Base-by-base conservation (phyloP, 2,797 vertebrate genomes). In the Rhabdomys pumilio region DNA sequence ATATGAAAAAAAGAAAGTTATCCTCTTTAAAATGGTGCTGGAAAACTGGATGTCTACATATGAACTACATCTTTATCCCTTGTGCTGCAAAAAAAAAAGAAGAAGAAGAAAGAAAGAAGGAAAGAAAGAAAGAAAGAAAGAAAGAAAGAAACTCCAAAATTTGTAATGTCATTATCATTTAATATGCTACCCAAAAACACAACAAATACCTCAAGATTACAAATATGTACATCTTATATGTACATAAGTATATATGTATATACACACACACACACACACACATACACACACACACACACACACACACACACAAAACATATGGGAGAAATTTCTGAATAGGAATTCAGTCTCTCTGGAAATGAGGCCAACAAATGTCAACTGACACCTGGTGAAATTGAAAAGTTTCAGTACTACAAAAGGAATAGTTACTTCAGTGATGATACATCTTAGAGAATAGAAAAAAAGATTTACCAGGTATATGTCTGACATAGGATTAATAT, bases 291-390 rank as follows among this genome's bases (percentile, higher is more conserved):
- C 55, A 57, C 15, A 57, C 55, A 57, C 55, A 57, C 44, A 44
- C 44, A n/a, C n/a, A n/a, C n/a, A n/a, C n/a, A n/a, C n/a, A 5
- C 3, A 5, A 44, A 5, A 44, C 3, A 44, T 3, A 57, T 2
- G 14, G 55, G 55, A 57, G 55, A 57, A n/a, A 19, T 81, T 57
- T 24, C 31, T 57, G 8, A n/a, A 57, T n/a, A 55, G 31, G 10
- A 4, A 31, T 57, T 2, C 10, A 59, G 20, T 81, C 5, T n/a
- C 34, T 57, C 17, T 19, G 6, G 31, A 55, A 57, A 22, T n/a
- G 38, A 55, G 31, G 50, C 50, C 50, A 80, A 80, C 1, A 55
- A 22, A 55, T n/a, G 31, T 14, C 44, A 77, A 31, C 3, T 34
- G 69, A n/a, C n/a, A 31, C 50, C 6, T 79, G 4, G 8, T n/a